Evolutionary conservation across 2,797 vertebrate genomes (phyloP), one percentile per base, ranked within the genome.

Genomic region (Pyrocephalus nanus): DNA sequence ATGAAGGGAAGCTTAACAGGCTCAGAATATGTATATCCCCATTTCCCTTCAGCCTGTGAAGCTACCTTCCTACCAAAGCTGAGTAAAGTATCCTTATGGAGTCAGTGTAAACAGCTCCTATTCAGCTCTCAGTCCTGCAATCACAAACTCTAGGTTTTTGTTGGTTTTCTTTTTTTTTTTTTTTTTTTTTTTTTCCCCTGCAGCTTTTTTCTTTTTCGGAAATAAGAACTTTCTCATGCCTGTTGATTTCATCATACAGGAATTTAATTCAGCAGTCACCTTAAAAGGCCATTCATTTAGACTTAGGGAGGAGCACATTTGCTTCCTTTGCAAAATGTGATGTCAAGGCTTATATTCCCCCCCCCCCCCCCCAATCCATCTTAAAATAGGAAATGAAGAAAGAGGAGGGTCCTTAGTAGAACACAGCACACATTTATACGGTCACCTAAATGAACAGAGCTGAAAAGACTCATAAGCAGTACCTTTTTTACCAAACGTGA

Each of bases 1-100:
- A 93, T 96, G 96, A 97, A 97, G 94, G 88, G 93, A 81, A 83
- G 90, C 93, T 97, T 97, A 97, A 96, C 95, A 91, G 94, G 94
- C 96, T 96, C 87, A 70, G 91, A 95, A 79, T 84, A 88, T 76
- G 81, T 82, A 57, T 64, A 95, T 95, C 96, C 91, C 92, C 38
- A 26, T 93, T 97, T 97, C 96, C 96, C 94, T 97, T 88, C 62
- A 72, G 95, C 93, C 86, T 65, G 48, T 66, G 93, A 95, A 96
- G 90, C 89, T 87, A 78, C 90, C 87, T 94, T 92, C 90, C 94
- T 95, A 88, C 93, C 83, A 91, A 90, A 92, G 93, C 72, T 90
- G 76, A 69, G 67, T 71, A 32, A 82, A 90, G 38, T 36, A 38
- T 73, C 80, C 87, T 75, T 70, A 78, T 7, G 74, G 74, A 91